A percentile compares a stretch with the other conserved stretches of the same genome.
phyloP scores from a whole-genome alignment of 2,113 vertebrate genomes.

The Aepyceros melampus region DNA sequence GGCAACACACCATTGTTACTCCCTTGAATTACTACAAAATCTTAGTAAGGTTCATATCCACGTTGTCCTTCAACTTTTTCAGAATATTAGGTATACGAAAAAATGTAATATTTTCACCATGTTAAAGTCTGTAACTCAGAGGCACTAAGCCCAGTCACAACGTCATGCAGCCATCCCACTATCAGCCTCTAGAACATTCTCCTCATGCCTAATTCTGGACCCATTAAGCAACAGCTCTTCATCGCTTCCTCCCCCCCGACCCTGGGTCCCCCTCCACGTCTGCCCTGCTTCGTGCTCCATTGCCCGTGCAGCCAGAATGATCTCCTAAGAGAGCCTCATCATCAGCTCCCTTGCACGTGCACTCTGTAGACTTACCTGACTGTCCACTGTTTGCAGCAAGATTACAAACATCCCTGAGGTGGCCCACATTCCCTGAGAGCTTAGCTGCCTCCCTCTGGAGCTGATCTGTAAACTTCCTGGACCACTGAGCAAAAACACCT shows the following conservation, averaged over 20 bases:
- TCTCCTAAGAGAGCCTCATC: neutral
- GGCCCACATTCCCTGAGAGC: accelerated
- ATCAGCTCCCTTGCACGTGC: too few relatives aligned
- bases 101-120: neutral
- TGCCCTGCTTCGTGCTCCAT: neutral
- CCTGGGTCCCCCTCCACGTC: neutral
- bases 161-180: neutral
- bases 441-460: neutral
- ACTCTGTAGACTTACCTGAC: neutral
- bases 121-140: neutral
- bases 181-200: neutral
- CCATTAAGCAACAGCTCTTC: neutral
- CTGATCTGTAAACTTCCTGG: neutral
- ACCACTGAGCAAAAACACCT: neutral
- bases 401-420: accelerated
- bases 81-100: neutral
- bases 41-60: neutral
- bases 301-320: neutral
- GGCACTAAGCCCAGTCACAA: neutral
- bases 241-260: neutral
- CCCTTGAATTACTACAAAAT: neutral
- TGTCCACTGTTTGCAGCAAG: neutral
- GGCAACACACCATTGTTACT: neutral
- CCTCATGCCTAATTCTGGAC: neutral
- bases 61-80: neutral